Percentiles rank a stretch among this genome's conserved stretches.
Evolutionary conservation across 2,888 invertebrate species (phyloP).

Genomic region (Clistopyga incitator): DNA sequence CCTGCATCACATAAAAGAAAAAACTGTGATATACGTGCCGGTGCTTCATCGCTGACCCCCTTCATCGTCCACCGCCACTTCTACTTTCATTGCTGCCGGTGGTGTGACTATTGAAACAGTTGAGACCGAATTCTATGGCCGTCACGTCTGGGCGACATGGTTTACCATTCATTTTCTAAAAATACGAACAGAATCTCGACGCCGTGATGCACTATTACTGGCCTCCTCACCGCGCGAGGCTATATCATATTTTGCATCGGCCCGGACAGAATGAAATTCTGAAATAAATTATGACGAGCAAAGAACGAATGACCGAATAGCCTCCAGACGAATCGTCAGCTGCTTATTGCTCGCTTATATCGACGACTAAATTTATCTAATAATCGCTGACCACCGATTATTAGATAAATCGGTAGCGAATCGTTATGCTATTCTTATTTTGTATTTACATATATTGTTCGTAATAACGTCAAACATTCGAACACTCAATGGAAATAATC

Average conservation of each 20-base stretch:
- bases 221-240: not conserved
- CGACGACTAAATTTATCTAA: constrained; percentile 1
- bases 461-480: no score
- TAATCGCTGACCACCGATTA: not conserved
- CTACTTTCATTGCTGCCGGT: not conserved
- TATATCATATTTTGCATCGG: not conserved
- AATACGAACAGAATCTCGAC: constrained; percentile 27
- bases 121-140: constrained; percentile 51
- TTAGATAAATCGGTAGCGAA: no score
- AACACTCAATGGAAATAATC: no score
- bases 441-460: no score
- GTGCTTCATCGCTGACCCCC: constrained; percentile 16
- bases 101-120: constrained; percentile 29
- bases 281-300: not conserved
- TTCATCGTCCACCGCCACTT: constrained; percentile 8
- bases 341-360: not conserved
- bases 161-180: constrained; percentile 59
- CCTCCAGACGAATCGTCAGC: not conserved
- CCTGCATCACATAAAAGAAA: constrained; percentile 13
- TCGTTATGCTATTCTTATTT: not conserved
- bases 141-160: constrained; percentile 28
- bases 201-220: constrained; percentile 23
- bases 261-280: not conserved
- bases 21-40: constrained; percentile 7
- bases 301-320: not conserved